Conservation (phyloP, 1,140 invertebrate species). For the Drosophila virilis region DNA sequence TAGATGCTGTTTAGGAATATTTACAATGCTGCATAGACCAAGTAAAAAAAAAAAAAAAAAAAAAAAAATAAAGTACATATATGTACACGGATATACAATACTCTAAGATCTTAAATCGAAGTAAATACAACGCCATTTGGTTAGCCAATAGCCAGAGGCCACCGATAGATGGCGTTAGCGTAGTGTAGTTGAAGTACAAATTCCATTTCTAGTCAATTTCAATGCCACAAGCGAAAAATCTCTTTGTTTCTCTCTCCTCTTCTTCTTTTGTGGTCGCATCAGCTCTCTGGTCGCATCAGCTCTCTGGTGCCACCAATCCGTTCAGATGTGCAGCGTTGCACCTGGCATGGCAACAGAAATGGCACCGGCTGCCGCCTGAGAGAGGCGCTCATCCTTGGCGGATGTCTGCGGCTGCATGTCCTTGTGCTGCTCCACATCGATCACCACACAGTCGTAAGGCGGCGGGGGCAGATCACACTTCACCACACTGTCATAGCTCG, state of each 20-base stretch:
- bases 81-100: conserved; percentile 45
- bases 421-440: conserved; percentile 74
- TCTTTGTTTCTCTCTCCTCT: conserved; percentile 55
- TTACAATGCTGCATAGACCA: conserved; percentile 50
- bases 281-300: background rate
- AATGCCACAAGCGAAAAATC: conserved; percentile 53
- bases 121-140: conserved; percentile 73
- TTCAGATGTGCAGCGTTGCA: conserved; percentile 60
- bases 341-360: conserved; percentile 35
- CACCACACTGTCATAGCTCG: conserved; percentile 78
- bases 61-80: conserved; percentile 6
- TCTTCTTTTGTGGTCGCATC: background rate
- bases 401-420: conserved; percentile 54
- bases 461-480: conserved; percentile 80
- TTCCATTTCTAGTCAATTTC: conserved; percentile 37
- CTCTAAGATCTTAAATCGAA: conserved; percentile 60
- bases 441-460: conserved; percentile 76
- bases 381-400: conserved; percentile 35
- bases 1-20: conserved; percentile 66
- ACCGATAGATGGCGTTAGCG: conserved; percentile 26
- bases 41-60: conserved; percentile 14
- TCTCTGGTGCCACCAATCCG: background rate
- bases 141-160: conserved; percentile 33
- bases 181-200: conserved; percentile 26
- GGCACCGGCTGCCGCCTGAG: conserved; percentile 1